These are phyloP conservation scores for Vulpes lagopus DNA, from an alignment of 2,113 vertebrate species.

Conservation along the genomic window DNA sequence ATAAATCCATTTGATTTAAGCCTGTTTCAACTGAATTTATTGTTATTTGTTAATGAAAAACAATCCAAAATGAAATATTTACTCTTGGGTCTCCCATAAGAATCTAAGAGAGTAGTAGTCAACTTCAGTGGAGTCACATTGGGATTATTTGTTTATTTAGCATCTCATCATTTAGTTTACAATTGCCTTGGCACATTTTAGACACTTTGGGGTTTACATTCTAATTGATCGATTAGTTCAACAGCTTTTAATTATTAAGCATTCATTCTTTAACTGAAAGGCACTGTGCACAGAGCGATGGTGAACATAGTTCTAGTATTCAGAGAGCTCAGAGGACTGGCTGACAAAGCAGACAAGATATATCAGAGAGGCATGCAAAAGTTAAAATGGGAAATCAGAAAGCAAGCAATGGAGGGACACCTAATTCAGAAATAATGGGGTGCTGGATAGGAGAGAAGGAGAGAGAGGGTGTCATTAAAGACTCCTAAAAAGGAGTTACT, in stretches of 20 bases:
- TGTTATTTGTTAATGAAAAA: not conserved
- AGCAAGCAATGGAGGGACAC: not conserved
- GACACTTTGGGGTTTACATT: not conserved
- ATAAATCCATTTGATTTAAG: not conserved
- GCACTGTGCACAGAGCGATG: not conserved
- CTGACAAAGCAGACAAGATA: not conserved
- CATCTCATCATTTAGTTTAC: not conserved
- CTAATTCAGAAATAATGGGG: not conserved
- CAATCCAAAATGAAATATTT: not conserved
- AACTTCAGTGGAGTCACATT: not conserved
- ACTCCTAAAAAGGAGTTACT: not conserved
- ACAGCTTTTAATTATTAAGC: slow-evolving; percentile 16
- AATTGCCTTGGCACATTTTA: not conserved
- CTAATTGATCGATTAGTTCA: not conserved
- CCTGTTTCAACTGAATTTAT: not conserved
- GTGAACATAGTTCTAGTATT: not conserved
- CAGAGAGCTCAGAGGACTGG: not conserved
- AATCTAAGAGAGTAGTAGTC: not conserved
- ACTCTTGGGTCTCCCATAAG: not conserved
- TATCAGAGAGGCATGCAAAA: not conserved
- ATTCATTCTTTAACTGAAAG: not conserved
- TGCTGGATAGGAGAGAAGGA: not conserved
- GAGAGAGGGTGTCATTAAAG: not conserved
- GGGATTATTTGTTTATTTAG: slow-evolving; percentile 29
- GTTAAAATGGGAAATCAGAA: slow-evolving; percentile 6